phyloP scores from a whole-genome alignment of 2,888 invertebrate genomes.

The Nemotelus pantherinus region DNA sequence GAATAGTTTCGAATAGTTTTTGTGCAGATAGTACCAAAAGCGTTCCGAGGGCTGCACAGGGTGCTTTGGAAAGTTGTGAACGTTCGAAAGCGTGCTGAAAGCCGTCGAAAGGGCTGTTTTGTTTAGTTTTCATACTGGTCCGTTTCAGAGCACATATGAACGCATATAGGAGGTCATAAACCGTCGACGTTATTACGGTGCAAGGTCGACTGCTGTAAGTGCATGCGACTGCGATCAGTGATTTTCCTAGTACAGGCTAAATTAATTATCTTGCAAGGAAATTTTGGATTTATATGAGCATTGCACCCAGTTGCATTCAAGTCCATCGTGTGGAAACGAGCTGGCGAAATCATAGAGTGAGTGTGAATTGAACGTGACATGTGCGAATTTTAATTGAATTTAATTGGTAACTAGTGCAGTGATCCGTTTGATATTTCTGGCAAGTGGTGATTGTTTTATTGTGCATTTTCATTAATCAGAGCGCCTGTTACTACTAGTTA shows the following conservation, averaged over 20 bases:
- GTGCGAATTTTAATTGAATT: slow-evolving; percentile 14
- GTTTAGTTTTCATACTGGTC: slow-evolving; percentile 35
- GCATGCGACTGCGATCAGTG: not conserved
- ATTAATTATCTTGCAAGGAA: too few relatives aligned
- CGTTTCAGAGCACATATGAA: slow-evolving; percentile 5
- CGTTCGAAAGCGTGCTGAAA: not conserved
- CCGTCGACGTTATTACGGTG: not conserved
- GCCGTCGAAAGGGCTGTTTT: slow-evolving; percentile 25
- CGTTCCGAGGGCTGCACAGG: slow-evolving; percentile 21
- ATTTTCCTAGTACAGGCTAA: too few relatives aligned
- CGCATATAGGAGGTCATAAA: slow-evolving; percentile 2
- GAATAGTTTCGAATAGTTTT: not conserved
- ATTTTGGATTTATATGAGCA: too few relatives aligned
- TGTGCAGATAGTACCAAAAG: slow-evolving; percentile 14
- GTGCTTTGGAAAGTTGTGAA: not conserved
- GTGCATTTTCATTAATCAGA: slow-evolving; percentile 12
- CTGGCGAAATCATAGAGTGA: too few relatives aligned
- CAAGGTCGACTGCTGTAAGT: slow-evolving; percentile 7
- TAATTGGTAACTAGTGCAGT: slow-evolving; percentile 17
- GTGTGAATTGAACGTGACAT: too few relatives aligned
- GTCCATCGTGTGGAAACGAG: too few relatives aligned
- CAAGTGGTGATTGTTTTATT: slow-evolving; percentile 25
- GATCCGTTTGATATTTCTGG: not conserved
- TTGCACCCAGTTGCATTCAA: too few relatives aligned
- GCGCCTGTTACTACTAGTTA: not conserved